A percentile compares a stretch with the other conserved stretches of the same genome.
phyloP scores from a whole-genome alignment of 2,113 vertebrate species.

The Apeltes quadracus region DNA sequence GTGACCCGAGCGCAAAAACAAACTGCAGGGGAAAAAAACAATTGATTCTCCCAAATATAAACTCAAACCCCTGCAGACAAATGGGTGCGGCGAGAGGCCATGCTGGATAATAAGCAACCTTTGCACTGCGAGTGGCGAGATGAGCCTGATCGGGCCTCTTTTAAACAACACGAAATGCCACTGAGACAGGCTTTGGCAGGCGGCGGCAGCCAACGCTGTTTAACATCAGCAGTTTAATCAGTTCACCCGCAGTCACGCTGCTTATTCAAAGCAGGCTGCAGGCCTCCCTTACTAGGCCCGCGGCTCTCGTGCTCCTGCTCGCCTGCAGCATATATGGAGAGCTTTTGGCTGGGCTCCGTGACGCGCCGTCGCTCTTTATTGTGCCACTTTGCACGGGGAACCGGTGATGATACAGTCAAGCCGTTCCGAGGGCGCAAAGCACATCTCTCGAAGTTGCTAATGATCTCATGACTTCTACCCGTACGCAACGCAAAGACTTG shows the following conservation, averaged over 20 bases:
- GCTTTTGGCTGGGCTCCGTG: slow-evolving; percentile 52
- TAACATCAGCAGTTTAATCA: slow-evolving; percentile 79
- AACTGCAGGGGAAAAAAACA: slow-evolving; percentile 39
- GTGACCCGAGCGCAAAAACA: slow-evolving; percentile 37
- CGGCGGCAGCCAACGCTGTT: slow-evolving; percentile 68
- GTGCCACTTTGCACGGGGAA: slow-evolving; percentile 33
- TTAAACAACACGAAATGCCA: slow-evolving; percentile 73
- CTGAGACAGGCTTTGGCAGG: slow-evolving; percentile 71
- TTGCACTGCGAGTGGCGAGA: slow-evolving; percentile 55
- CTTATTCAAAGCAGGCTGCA: slow-evolving; percentile 72
- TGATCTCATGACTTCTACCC: neutral
- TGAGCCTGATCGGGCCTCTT: slow-evolving; percentile 62
- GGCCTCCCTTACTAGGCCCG: slow-evolving; percentile 69
- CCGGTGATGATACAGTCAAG: neutral
- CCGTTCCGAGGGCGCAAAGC: slow-evolving; percentile 14
- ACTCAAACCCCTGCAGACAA: slow-evolving; percentile 41
- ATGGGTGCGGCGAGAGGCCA: slow-evolving; percentile 52
- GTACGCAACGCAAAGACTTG: slow-evolving; percentile 2
- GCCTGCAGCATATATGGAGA: slow-evolving; percentile 65
- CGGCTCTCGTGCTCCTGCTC: slow-evolving; percentile 37
- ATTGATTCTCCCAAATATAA: too few relatives aligned
- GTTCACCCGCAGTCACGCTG: slow-evolving; percentile 60
- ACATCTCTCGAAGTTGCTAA: neutral
- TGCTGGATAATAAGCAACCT: slow-evolving; percentile 40
- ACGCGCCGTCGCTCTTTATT: slow-evolving; percentile 40